These are phyloP conservation scores for Chelonia mydas DNA, from an alignment of 2,797 vertebrate genomes.

Conservation along the genomic window DNA sequence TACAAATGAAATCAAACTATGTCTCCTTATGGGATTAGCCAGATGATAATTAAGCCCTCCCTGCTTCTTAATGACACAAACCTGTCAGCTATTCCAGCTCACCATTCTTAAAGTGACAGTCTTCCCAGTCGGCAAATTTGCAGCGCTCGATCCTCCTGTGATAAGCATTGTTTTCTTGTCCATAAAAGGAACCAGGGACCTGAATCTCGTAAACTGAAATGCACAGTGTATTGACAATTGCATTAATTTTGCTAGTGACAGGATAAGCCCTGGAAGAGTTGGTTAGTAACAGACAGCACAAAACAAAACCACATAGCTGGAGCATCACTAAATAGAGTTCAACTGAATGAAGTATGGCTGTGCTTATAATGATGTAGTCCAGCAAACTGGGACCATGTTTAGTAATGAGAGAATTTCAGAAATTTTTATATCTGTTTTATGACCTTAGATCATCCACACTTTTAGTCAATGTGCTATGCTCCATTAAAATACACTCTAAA, in stretches of 20 bases:
- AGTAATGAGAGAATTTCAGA: not conserved
- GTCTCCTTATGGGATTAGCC: constrained; percentile 60
- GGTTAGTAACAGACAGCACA: not conserved
- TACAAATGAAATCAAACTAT: constrained; percentile 56
- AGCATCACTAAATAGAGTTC: not conserved
- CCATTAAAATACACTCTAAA: not conserved
- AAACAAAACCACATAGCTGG: not conserved
- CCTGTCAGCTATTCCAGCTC: not conserved
- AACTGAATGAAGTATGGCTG: not conserved
- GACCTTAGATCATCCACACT: not conserved
- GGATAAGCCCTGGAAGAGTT: not conserved
- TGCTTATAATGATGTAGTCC: not conserved
- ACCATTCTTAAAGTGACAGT: constrained; percentile 22
- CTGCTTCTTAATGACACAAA: constrained; percentile 20
- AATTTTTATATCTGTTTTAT: not conserved
- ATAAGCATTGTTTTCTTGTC: fast-evolving
- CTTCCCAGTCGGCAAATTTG: not conserved
- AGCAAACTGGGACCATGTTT: not conserved
- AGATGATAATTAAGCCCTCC: constrained; percentile 47
- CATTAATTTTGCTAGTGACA: not conserved
- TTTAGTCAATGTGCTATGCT: not conserved
- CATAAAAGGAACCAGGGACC: not conserved
- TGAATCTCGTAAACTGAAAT: not conserved
- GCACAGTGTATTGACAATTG: not conserved
- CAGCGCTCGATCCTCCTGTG: not conserved